Evolutionary conservation across 2,797 vertebrate species (phyloP).

Genomic region (Ctenopoma kingsleyae): DNA sequence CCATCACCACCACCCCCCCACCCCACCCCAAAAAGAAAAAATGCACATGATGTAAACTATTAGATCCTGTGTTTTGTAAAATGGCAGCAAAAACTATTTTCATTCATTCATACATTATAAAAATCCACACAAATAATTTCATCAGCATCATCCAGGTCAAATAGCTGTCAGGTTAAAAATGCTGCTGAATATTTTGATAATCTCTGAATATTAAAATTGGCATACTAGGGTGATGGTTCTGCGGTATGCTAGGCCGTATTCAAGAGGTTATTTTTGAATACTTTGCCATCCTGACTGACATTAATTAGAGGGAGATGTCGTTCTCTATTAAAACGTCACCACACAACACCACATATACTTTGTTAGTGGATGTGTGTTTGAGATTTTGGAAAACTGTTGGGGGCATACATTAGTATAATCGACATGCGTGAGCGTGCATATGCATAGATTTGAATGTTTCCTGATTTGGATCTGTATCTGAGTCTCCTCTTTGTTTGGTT

Average conservation of each 20-base stretch:
- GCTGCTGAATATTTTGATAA: slow-evolving; percentile 32
- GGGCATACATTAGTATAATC: slow-evolving; percentile 26
- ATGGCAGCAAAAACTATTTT: slow-evolving; percentile 11
- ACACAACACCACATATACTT: slow-evolving; percentile 15
- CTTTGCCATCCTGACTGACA: slow-evolving; percentile 56
- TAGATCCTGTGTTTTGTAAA: slow-evolving; percentile 23
- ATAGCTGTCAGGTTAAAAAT: slow-evolving; percentile 40
- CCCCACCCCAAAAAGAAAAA: no score
- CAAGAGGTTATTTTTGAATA: slow-evolving; percentile 53
- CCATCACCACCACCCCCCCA: no score
- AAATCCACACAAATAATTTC: slow-evolving; percentile 9
- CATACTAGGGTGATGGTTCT: slow-evolving; percentile 19
- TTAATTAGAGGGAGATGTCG: slow-evolving; percentile 55
- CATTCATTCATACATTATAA: no score
- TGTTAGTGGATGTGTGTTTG: slow-evolving; percentile 19
- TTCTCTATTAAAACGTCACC: slow-evolving; percentile 49
- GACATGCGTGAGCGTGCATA: slow-evolving; percentile 1
- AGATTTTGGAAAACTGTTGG: slow-evolving; percentile 1
- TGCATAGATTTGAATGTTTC: slow-evolving; percentile 3
- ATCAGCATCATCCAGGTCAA: slow-evolving; percentile 14
- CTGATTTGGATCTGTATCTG: slow-evolving; percentile 22
- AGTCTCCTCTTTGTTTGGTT: slow-evolving; percentile 47
- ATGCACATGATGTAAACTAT: neutral
- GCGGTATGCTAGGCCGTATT: slow-evolving; percentile 22
- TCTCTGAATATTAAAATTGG: slow-evolving; percentile 35